Conservation (phyloP, 1,140 invertebrate species). For the Lutraria rhynchaena region DNA sequence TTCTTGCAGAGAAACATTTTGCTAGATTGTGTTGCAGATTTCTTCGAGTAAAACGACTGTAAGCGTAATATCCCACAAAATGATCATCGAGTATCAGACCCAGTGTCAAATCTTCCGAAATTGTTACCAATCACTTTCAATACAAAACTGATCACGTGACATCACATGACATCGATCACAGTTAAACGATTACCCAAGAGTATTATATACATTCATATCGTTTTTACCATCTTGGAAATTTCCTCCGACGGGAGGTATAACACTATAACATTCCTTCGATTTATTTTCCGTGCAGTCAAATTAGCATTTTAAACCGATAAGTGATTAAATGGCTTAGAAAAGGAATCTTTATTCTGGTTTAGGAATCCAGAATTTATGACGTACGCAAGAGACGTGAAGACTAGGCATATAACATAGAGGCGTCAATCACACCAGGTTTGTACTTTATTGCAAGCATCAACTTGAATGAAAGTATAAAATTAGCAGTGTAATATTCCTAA, state of each 20-base stretch:
- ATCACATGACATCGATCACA: neutral
- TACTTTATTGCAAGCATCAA: too few species aligned
- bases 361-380: too few species aligned
- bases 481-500: too few species aligned
- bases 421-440: too few species aligned
- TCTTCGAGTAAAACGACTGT: too few species aligned
- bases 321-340: neutral
- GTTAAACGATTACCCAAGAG: neutral
- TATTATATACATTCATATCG: constrained; percentile 32
- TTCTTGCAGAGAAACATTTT: too few species aligned
- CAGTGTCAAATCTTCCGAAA: constrained; percentile 28
- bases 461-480: too few species aligned
- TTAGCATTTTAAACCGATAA: constrained; percentile 23
- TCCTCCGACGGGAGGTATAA: neutral
- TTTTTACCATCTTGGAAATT: neutral
- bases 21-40: too few species aligned
- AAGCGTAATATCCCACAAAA: too few species aligned
- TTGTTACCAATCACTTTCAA: neutral
- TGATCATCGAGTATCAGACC: constrained; percentile 2
- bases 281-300: constrained; percentile 6
- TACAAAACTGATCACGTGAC: constrained; percentile 9
- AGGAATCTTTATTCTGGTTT: too few species aligned
- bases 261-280: neutral
- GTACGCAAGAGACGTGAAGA: too few species aligned
- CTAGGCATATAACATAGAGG: too few species aligned